These are phyloP conservation scores for Donacobius atricapilla DNA, from an alignment of 2,113 vertebrate genomes.

Conservation along the genomic window DNA sequence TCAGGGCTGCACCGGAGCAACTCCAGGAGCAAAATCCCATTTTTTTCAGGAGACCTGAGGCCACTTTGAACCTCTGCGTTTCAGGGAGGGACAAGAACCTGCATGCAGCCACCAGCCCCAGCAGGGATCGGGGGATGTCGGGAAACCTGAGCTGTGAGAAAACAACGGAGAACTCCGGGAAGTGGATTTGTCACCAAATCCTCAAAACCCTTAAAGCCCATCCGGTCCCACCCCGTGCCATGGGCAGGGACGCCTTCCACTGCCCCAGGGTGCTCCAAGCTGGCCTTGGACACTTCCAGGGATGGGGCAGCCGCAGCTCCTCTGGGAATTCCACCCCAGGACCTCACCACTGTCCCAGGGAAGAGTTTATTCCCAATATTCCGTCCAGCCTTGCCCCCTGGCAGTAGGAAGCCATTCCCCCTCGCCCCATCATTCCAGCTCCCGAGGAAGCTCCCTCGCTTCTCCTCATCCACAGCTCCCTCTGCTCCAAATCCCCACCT, in stretches of 20 bases:
- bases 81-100: not conserved
- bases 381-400: not conserved
- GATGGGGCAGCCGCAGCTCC: not conserved
- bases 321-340: not conserved
- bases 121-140: not conserved
- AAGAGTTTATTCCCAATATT: not conserved
- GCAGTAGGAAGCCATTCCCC: not conserved
- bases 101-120: not conserved
- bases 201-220: not conserved
- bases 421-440: not conserved
- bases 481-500: not conserved
- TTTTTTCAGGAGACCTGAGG: not conserved
- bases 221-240: no score
- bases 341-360: not conserved
- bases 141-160: not conserved
- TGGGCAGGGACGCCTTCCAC: not conserved
- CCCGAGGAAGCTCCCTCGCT: not conserved
- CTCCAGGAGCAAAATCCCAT: not conserved
- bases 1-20: accelerated
- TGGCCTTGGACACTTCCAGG: not conserved
- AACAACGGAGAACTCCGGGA: not conserved
- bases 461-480: not conserved
- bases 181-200: not conserved
- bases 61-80: not conserved
- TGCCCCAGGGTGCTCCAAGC: not conserved